These are phyloP conservation scores for Macheiramphus alcinus DNA, from an alignment of 2,113 vertebrate species.

Conservation along the genomic window DNA sequence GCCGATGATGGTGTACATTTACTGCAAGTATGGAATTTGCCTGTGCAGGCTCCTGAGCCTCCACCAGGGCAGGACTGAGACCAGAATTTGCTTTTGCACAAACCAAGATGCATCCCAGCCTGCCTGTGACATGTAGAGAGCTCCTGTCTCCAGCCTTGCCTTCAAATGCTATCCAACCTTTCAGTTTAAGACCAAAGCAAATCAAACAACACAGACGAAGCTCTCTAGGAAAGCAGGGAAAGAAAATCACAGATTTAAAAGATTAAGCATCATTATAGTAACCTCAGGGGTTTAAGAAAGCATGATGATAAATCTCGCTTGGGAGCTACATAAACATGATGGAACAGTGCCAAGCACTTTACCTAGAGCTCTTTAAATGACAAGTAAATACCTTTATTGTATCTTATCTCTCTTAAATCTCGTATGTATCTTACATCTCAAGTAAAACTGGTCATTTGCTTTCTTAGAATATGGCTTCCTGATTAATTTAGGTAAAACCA, in stretches of 20 bases:
- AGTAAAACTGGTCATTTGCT: not conserved
- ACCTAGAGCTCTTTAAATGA: not conserved
- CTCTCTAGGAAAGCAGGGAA: not conserved
- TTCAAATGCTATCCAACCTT: not conserved
- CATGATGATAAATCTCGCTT: not conserved
- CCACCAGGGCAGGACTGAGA: not conserved
- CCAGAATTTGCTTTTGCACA: not conserved
- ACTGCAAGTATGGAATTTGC: slow-evolving; percentile 29
- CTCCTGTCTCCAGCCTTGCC: not conserved
- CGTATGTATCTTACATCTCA: not conserved
- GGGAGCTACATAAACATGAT: not conserved
- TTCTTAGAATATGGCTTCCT: not conserved
- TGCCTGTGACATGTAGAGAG: not conserved
- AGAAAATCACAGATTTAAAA: not conserved
- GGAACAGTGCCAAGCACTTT: not conserved
- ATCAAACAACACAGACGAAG: not conserved
- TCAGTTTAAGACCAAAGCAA: not conserved
- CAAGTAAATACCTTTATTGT: not conserved
- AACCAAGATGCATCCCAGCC: not conserved
- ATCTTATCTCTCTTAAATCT: not conserved
- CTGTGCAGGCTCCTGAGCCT: slow-evolving; percentile 36
- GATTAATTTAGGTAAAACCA: not conserved
- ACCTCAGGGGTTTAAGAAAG: not conserved
- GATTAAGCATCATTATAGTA: not conserved
- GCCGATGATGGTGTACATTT: not conserved